Percentiles rank a stretch among this genome's conserved stretches.
These are phyloP conservation scores for Glossophaga mutica DNA, from an alignment of 2,797 vertebrate species.

Conservation along the genomic window DNA sequence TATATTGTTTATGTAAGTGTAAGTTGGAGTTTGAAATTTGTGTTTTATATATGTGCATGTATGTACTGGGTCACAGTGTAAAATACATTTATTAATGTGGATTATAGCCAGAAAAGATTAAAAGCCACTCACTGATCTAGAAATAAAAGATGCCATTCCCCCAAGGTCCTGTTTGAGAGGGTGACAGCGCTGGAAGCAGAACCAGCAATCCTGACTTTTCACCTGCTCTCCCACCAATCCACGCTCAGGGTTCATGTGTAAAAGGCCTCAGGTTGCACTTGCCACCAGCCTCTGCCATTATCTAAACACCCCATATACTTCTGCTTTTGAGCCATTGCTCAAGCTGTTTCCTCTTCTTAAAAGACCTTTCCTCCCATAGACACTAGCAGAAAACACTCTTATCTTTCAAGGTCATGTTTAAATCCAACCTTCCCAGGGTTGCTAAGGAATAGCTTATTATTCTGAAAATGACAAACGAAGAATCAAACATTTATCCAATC, in stretches of 20 bases:
- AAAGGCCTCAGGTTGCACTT: background rate
- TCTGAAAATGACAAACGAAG: background rate
- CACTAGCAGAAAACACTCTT: conserved; percentile 14
- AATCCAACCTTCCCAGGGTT: background rate
- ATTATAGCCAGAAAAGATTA: background rate
- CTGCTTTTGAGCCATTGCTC: background rate
- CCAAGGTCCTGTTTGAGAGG: background rate
- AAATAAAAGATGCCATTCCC: background rate
- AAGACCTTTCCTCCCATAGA: background rate
- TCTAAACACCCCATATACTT: background rate
- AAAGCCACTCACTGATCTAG: background rate
- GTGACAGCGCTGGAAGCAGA: background rate
- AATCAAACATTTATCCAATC: background rate
- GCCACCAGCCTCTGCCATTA: background rate
- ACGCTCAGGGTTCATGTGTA: background rate
- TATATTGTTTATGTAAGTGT: background rate
- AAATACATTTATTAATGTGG: background rate
- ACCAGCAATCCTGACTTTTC: background rate
- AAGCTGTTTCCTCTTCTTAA: background rate
- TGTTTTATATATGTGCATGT: background rate
- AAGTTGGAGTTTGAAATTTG: background rate
- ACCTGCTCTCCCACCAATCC: background rate
- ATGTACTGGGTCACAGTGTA: background rate
- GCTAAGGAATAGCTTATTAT: background rate
- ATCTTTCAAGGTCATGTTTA: background rate